A percentile compares a stretch with the other conserved stretches of the same genome.
These are phyloP conservation scores for Toxotes chatareus DNA, from an alignment of 2,113 vertebrate species.

Conservation along the genomic window DNA sequence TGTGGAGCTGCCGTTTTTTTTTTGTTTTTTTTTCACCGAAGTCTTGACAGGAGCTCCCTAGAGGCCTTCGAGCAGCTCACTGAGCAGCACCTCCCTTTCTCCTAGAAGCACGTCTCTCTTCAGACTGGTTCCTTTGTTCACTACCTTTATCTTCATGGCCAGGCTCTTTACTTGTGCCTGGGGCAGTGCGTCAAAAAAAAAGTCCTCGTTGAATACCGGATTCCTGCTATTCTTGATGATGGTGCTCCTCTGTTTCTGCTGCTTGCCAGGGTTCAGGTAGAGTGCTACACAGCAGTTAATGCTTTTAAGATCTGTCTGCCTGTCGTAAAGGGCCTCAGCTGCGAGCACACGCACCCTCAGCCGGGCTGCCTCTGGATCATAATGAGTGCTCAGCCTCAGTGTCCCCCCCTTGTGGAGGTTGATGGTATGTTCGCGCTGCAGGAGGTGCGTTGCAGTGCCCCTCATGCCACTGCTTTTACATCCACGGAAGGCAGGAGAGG, in stretches of 20 bases:
- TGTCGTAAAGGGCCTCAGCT: slow-evolving; percentile 91
- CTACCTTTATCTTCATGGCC: slow-evolving; percentile 95
- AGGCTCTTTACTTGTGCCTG: slow-evolving; percentile 88
- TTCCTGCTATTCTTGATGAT: slow-evolving; percentile 97
- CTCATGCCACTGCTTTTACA: slow-evolving; percentile 56
- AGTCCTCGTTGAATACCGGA: slow-evolving; percentile 97
- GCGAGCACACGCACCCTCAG: slow-evolving; percentile 90
- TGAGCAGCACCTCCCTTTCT: slow-evolving; percentile 92
- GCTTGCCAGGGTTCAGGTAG: slow-evolving; percentile 95
- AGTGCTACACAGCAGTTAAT: slow-evolving; percentile 97
- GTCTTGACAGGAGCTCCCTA: slow-evolving; percentile 71
- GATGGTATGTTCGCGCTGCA: slow-evolving; percentile 86
- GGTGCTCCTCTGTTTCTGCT: slow-evolving; percentile 97
- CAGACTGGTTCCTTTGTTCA: slow-evolving; percentile 96
- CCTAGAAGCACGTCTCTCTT: slow-evolving; percentile 94
- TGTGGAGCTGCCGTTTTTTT: slow-evolving; percentile 10
- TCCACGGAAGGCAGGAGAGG: slow-evolving; percentile 77
- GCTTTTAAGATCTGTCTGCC: slow-evolving; percentile 88
- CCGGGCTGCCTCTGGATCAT: slow-evolving; percentile 88
- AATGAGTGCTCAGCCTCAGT: slow-evolving; percentile 89
- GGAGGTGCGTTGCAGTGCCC: slow-evolving; percentile 56
- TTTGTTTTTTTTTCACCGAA: slow-evolving; percentile 28
- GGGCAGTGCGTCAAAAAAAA: slow-evolving; percentile 94
- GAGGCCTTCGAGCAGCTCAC: slow-evolving; percentile 86
- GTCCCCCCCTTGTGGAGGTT: slow-evolving; percentile 89